Evolutionary conservation across 2,113 vertebrate genomes (phyloP).

Genomic region (Odontophorus gujanensis): DNA sequence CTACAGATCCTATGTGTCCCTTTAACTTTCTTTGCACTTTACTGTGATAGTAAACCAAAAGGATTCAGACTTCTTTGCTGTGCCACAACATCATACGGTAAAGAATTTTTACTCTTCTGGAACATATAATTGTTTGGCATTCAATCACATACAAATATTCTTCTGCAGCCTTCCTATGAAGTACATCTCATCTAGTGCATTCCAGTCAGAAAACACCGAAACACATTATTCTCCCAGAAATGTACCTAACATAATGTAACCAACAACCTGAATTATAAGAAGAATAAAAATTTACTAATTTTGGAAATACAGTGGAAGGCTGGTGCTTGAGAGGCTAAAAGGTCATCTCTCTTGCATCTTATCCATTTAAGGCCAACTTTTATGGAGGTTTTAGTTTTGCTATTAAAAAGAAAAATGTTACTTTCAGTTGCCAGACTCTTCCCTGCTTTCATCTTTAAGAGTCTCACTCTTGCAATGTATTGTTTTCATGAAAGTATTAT

Average conservation of each 20-base stretch:
- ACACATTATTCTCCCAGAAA: too few species aligned
- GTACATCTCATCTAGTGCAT: too few species aligned
- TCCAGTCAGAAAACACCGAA: too few species aligned
- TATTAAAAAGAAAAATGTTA: not conserved
- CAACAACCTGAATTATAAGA: not conserved
- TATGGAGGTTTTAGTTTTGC: not conserved
- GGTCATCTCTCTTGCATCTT: not conserved
- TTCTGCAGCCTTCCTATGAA: too few species aligned
- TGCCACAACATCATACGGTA: not conserved
- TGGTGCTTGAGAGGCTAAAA: not conserved
- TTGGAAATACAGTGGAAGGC: not conserved
- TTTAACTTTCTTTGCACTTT: not conserved
- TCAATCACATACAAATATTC: not conserved
- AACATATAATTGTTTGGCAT: not conserved
- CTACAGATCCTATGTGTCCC: not conserved
- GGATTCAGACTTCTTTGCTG: not conserved
- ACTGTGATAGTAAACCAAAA: not conserved
- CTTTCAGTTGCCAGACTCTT: not conserved
- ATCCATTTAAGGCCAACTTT: not conserved
- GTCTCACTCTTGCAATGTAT: not conserved
- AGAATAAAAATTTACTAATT: not conserved
- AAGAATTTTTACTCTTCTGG: not conserved
- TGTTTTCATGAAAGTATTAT: not conserved
- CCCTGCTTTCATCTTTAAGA: not conserved
- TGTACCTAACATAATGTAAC: not conserved